Conservation (phyloP, 2,888 invertebrate genomes). For the Orthosia cruda region DNA sequence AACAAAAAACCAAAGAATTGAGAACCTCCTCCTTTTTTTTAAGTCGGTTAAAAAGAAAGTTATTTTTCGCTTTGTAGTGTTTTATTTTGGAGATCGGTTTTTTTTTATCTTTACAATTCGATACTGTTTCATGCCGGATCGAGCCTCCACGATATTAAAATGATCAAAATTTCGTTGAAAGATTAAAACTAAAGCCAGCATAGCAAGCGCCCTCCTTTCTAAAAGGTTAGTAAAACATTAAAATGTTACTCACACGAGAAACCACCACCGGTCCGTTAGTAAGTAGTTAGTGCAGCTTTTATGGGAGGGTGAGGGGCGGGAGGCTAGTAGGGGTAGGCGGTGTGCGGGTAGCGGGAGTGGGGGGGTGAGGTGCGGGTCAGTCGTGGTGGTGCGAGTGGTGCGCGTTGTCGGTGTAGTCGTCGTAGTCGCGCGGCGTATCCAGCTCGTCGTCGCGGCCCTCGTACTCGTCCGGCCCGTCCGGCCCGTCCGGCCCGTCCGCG, state of each 20-base stretch:
- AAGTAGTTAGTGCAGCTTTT: conserved; percentile 34
- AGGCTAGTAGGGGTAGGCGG: background rate
- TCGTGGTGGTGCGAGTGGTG: conserved; percentile 83
- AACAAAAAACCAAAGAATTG: no score
- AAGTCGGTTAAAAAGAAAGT: no score
- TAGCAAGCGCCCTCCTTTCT: background rate
- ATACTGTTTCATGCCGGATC: no score
- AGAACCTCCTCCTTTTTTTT: no score
- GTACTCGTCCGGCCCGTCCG: conserved; percentile 76
- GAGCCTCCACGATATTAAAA: no score
- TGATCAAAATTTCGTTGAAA: no score
- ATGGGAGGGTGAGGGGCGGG: no score
- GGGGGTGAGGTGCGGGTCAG: conserved; percentile 70
- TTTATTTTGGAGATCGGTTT: no score
- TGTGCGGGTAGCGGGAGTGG: conserved; percentile 1
- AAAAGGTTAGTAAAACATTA: conserved; percentile 23
- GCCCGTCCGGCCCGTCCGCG: conserved; percentile 68
- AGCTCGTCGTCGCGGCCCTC: conserved; percentile 83
- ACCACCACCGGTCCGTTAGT: conserved; percentile 36
- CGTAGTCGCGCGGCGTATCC: conserved; percentile 85
- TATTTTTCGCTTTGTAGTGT: no score
- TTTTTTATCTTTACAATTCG: no score
- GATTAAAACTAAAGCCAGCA: background rate
- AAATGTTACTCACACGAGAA: conserved; percentile 27
- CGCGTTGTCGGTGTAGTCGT: conserved; percentile 89